Base-by-base conservation (phyloP, 2,888 invertebrate genomes). In the Hypomecis punctinalis region DNA sequence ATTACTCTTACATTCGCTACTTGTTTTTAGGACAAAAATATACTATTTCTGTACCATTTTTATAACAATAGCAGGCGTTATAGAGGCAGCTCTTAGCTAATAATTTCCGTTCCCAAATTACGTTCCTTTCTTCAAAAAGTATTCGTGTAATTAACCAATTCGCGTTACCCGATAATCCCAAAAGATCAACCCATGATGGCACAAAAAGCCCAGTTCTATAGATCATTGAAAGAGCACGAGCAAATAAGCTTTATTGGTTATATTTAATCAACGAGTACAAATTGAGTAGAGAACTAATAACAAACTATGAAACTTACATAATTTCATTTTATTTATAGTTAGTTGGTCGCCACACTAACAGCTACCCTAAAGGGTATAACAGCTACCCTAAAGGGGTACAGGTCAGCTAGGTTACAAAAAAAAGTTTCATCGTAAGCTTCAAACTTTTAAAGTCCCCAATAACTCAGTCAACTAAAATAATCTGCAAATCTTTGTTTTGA, bases 231-330 rank as follows among this genome's bases (percentile, higher is more conserved):
- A 68, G 72, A 73, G 73, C 71, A 66, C 67, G 71, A 74, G 74
- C 71, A 79, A 78, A 80, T 77, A 79, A 78, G 74, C 65, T 57
- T 67, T 72, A 72, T 72, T 76, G 72, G 66, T 72, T 72, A 68
- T 67, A 66, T 66, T 67, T 62, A 48, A 68, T 49, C 66, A 64
- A 5, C 35, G 55, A 58, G 7, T 11, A 59, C 23, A 48, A 5
- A n/a, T 1, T n/a, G 5, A 46, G 36, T 53, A 52, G 57, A 63
- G 52, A 23, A 23, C 23, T 23, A 23, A 23, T 23, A 23, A 23
- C 23, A 23, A 23, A 23, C 23, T 23, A 23, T 23, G 23, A 23
- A 3, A 23, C 23, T 23, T 23, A 23, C 23, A 23, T 23, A 23
- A 3, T 23, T 2, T 23, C 3, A 23, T 23, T 23, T 23, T 23